These are phyloP conservation scores for Channa maculata DNA, from an alignment of 2,113 vertebrate genomes.

Conservation along the genomic window DNA sequence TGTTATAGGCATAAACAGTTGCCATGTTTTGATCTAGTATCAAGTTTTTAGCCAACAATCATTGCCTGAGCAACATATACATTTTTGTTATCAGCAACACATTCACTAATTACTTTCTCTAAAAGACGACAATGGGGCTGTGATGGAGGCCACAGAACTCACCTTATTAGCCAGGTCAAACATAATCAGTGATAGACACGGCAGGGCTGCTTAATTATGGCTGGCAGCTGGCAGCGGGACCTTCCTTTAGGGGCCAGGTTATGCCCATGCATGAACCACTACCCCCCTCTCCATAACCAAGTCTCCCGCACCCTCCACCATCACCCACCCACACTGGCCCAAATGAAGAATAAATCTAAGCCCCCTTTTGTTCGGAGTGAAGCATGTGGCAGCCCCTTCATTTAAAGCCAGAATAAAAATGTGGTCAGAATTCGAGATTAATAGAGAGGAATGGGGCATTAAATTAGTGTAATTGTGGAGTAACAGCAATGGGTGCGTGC, in stretches of 20 bases:
- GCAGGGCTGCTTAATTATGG: conserved; percentile 82
- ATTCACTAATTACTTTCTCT: conserved; percentile 66
- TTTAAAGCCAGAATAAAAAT: conserved; percentile 75
- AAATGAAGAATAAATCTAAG: conserved; percentile 79
- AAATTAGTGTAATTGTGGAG: conserved; percentile 75
- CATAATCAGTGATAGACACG: conserved; percentile 84
- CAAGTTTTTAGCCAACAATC: neutral
- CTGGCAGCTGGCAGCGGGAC: conserved; percentile 83
- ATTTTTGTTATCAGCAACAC: conserved; percentile 49
- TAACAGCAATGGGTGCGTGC: conserved; percentile 34
- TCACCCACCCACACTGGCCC: conserved; percentile 66
- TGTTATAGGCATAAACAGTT: too few species aligned
- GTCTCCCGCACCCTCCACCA: conserved; percentile 3
- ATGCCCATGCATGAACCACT: conserved; percentile 77
- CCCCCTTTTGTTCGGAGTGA: conserved; percentile 78
- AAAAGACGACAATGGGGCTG: conserved; percentile 48
- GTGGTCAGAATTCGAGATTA: conserved; percentile 75
- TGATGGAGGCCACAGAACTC: conserved; percentile 49
- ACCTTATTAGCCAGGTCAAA: conserved; percentile 85
- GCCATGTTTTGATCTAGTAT: too few species aligned
- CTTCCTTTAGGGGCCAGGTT: conserved; percentile 82
- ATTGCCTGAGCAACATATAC: conserved; percentile 52
- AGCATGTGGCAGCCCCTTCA: conserved; percentile 78
- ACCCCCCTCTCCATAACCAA: neutral
- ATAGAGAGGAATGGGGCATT: conserved; percentile 80